phyloP scores from a whole-genome alignment of 2,888 invertebrate genomes.

The Erebia palarica region DNA sequence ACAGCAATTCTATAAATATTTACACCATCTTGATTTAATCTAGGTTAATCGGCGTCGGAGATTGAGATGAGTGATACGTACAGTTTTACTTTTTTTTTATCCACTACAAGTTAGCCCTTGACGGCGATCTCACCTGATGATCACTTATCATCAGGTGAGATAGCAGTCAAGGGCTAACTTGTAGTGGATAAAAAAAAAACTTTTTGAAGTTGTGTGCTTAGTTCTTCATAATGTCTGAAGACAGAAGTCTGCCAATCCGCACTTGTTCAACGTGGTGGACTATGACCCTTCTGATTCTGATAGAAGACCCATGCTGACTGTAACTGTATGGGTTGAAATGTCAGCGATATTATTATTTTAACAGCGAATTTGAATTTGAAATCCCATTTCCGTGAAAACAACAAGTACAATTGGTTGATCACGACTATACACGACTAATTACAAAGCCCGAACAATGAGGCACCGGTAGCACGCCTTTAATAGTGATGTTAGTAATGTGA shows the following conservation, averaged over 20 bases:
- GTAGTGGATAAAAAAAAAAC: too few species aligned
- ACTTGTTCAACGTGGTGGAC: too few species aligned
- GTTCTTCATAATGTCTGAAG: too few species aligned
- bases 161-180: too few species aligned
- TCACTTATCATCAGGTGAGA: too few species aligned
- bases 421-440: constrained; percentile 45
- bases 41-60: constrained; percentile 32
- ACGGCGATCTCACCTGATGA: too few species aligned
- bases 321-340: too few species aligned
- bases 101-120: too few species aligned
- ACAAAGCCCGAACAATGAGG: constrained; percentile 45
- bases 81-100: neutral
- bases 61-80: constrained; percentile 10
- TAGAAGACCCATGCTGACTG: too few species aligned
- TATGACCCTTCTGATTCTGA: too few species aligned
- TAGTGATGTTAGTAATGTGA: constrained; percentile 23
- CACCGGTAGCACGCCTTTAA: constrained; percentile 23
- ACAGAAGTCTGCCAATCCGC: too few species aligned
- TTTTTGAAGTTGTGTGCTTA: too few species aligned
- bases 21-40: constrained; percentile 31
- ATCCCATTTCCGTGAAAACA: constrained; percentile 25
- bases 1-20: constrained; percentile 33
- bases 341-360: neutral
- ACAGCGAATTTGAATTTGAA: constrained; percentile 7
- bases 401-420: constrained; percentile 21